Evolutionary conservation across 2,113 vertebrate species (phyloP).

Genomic region (Lepisosteus oculatus): DNA sequence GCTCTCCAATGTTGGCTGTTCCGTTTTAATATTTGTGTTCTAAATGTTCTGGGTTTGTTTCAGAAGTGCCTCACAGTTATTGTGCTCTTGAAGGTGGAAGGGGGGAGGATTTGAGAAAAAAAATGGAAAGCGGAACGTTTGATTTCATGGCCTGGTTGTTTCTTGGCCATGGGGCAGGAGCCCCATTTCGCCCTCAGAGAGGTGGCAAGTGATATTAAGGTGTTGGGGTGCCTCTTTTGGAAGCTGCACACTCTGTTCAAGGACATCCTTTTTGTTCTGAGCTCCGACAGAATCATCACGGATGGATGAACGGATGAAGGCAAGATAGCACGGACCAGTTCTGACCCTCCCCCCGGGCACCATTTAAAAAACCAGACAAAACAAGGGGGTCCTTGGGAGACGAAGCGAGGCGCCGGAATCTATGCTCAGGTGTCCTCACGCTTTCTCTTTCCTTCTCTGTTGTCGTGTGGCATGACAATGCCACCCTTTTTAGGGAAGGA

Average conservation of each 20-base stretch:
- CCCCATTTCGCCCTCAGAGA: slow-evolving; percentile 19
- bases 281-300: slow-evolving; percentile 9
- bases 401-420: background rate
- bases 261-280: slow-evolving; percentile 39
- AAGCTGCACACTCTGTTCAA: background rate
- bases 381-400: background rate
- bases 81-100: slow-evolving; percentile 87
- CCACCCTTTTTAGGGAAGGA: slow-evolving; percentile 43
- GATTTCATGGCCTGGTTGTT: slow-evolving; percentile 27
- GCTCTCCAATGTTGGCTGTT: slow-evolving; percentile 67
- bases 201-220: background rate
- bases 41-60: slow-evolving; percentile 87
- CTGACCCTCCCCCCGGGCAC: background rate
- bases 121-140: slow-evolving; percentile 28
- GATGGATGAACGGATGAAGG: background rate
- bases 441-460: slow-evolving; percentile 15
- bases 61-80: slow-evolving; percentile 99
- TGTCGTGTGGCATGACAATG: slow-evolving; percentile 40
- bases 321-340: background rate
- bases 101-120: slow-evolving; percentile 63
- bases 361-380: background rate
- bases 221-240: background rate
- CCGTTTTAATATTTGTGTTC: slow-evolving; percentile 62
- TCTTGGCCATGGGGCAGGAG: slow-evolving; percentile 51
- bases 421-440: background rate